These are phyloP conservation scores for Climacteris rufus DNA, from an alignment of 2,113 vertebrate genomes.

Conservation along the genomic window DNA sequence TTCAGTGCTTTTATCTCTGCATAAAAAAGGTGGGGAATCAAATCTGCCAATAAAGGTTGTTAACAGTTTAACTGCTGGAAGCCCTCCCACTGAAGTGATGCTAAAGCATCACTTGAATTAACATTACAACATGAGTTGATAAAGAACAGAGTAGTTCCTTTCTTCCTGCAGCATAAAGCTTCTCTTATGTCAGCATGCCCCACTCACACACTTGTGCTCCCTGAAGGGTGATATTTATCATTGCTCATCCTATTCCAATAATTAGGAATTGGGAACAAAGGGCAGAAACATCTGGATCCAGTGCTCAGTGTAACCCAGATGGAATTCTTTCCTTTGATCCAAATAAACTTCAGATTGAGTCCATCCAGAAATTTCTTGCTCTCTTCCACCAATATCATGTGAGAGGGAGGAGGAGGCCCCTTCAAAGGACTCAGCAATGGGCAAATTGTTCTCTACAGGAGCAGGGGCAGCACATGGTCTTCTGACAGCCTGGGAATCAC, in stretches of 20 bases:
- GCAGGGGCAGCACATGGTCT: background rate
- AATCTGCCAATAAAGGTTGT: background rate
- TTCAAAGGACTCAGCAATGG: background rate
- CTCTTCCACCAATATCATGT: background rate
- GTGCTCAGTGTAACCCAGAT: background rate
- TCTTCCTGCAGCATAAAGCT: background rate
- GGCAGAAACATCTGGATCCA: background rate
- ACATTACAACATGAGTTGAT: background rate
- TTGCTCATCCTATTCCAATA: background rate
- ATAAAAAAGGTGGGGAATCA: background rate
- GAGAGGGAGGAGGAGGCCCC: background rate
- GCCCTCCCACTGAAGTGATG: background rate
- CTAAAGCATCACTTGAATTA: background rate
- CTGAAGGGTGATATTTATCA: rapidly evolving
- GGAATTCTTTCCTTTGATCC: background rate
- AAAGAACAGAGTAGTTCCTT: background rate
- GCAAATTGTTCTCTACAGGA: background rate
- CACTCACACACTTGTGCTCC: background rate
- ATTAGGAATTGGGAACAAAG: background rate
- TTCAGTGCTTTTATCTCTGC: background rate
- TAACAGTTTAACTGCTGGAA: background rate
- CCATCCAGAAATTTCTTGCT: background rate
- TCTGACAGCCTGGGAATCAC: background rate
- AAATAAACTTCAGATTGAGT: background rate
- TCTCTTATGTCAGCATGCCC: no score